Evolutionary conservation across 2,797 vertebrate genomes (phyloP), one percentile per base, ranked within the genome.

Genomic region (Coendou prehensilis): DNA sequence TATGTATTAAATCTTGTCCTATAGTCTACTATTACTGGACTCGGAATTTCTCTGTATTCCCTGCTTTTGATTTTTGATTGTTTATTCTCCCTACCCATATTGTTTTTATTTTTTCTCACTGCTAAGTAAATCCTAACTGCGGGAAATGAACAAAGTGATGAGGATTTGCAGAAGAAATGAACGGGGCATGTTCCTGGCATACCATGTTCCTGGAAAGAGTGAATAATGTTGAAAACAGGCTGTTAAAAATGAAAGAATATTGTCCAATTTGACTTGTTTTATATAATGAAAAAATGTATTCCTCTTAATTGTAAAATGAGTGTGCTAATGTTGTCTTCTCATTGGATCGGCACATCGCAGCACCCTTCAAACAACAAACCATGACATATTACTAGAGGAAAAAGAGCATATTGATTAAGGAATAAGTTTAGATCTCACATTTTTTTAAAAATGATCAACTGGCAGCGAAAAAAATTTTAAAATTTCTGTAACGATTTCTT

Each of bases 351-450:
- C 89, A 83, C 17, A 87, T 83, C 37, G 91, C 84, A 86, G 95
- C 20, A 83, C 95, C 3, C 37, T 75, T 83, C 23, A 88, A 94
- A 79, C 26, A 95, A 75, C 17, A 92, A 63, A 33, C 69, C 76
- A 88, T 5, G 59, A 64, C 37, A 86, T 57, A 63, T 80, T 10
- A 47, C 18, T 7, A 52, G 23, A 59, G 47, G 52, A 73, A 57
- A 69, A 95, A 96, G 91, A 96, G 9, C 88, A 94, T 95, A 96
- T 75, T 90, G 89, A 18, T 11, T 2, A 97, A 95, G 37, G 96
- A 82, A 9, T 45, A 97, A 56, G 75, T 20, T 17, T 1, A 95
- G 81, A 67, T 71, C 95, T 96, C n/a, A 63, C 30, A 30, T 89
- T 97, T 56, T 52, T 54, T 96, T 94, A 18, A 94, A 23, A 94